Evolutionary conservation across 1,140 invertebrate species (phyloP).

Genomic region (Hyles vespertilio): DNA sequence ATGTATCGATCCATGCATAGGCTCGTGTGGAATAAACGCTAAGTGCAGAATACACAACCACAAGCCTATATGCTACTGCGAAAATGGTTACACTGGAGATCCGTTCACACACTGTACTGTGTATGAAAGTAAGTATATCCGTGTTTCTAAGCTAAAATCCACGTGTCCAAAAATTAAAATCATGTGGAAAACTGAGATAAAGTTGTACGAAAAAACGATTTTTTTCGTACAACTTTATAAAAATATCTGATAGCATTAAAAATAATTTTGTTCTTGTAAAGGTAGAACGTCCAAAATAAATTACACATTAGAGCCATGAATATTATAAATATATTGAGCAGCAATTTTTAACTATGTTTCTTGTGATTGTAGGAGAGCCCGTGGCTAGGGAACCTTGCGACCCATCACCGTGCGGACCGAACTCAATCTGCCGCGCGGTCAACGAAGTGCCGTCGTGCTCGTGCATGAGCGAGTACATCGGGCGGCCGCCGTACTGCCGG

Average conservation of each 20-base stretch:
- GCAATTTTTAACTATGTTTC: no score
- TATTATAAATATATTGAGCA: no score
- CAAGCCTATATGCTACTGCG: conserved; percentile 81
- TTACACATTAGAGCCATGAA: no score
- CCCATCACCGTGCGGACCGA: conserved; percentile 81
- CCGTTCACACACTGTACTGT: conserved; percentile 74
- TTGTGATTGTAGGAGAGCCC: conserved; percentile 58
- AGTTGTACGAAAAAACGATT: no score
- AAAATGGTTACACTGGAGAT: conserved; percentile 77
- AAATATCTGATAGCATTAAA: no score
- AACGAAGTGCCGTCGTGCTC: conserved; percentile 84
- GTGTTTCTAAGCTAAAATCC: no score
- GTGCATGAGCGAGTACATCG: conserved; percentile 82
- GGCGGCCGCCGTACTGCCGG: conserved; percentile 80
- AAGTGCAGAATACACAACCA: conserved; percentile 80
- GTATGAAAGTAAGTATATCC: conserved; percentile 43
- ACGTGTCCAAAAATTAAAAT: no score
- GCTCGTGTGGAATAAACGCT: conserved; percentile 81
- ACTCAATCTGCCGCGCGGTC: conserved; percentile 83
- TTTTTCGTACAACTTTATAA: no score
- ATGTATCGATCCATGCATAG: conserved; percentile 86
- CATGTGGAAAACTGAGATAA: no score
- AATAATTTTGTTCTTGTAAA: no score
- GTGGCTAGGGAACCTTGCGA: conserved; percentile 74
- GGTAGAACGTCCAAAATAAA: no score